Conservation (phyloP, 2,797 vertebrate species). For the Pseudocheirus occidentalis region DNA sequence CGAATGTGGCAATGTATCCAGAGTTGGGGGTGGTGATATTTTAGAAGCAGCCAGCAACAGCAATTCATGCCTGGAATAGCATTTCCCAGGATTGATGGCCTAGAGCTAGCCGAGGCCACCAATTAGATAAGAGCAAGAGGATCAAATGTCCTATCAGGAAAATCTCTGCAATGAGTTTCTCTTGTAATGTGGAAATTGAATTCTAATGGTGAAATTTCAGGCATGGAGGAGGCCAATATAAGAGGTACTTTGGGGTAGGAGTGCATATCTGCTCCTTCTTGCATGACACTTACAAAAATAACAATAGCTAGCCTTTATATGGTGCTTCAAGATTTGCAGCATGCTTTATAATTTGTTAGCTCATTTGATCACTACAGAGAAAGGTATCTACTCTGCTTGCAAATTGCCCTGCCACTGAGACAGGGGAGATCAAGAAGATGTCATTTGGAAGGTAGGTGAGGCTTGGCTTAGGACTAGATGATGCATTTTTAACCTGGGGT, state of each 20-base stretch:
- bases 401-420: neutral
- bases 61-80: neutral
- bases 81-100: neutral
- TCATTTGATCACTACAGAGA: neutral
- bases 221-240: neutral
- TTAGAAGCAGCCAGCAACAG: neutral
- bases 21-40: neutral
- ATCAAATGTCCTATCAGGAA: constrained; percentile 1
- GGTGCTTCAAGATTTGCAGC: neutral
- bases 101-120: neutral
- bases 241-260: neutral
- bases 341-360: neutral
- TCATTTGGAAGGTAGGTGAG: neutral
- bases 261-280: neutral
- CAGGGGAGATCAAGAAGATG: neutral
- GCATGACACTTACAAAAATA: neutral
- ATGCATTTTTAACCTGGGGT: neutral
- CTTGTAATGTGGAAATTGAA: neutral
- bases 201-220: neutral
- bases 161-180: neutral
- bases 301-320: neutral
- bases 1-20: neutral
- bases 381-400: neutral
- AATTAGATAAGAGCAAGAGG: neutral
- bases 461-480: neutral